Evolutionary conservation across 1,140 invertebrate genomes (phyloP), one percentile per base, ranked within the genome.

Genomic region (Forficula auricularia): DNA sequence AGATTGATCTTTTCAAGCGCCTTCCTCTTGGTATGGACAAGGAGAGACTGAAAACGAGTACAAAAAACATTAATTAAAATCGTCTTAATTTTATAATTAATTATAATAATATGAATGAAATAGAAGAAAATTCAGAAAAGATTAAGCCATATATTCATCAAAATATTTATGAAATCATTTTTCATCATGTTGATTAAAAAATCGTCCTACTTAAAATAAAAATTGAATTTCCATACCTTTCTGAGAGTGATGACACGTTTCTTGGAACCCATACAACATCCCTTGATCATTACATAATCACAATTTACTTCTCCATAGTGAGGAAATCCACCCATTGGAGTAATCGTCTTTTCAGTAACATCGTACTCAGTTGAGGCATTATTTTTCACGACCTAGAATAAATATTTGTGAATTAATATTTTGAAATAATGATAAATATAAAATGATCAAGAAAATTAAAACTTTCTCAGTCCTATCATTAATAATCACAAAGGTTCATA

Each of bases 271-370:
- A 96, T 82, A 58, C 89, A 89, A 57, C 91, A 97, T 52, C 96
- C 96, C 65, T 96, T 97, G 50, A 99, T 71, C 94, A 99, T 98
- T 45, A 99, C 63, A 57, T 88, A 99, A 63, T 99, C 96, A 60
- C 98, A 92, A 58, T 96, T 96, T 3, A 99, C 94, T 67, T 97
- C 87, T 67, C 96, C 96, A 67, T 99, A 99, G 59, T 98, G 95
- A 47, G 92, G 94, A 71, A 99, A 99, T 51, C 96, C 96, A 68
- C 96, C 96, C 89, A 99, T 95, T 12, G 96, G 96, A 16, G 92
- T 99, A 58, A 99, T 98, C 31, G 82, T 83, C 66, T 99, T 99
- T 53, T 97, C 91, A 36, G 91, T 95, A 49, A 96, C 71, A 75
- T 99, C 96, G 63, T 94, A 96, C 41, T 98, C 89, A 38, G 95